Percentiles rank a stretch among this genome's conserved stretches.
These are phyloP conservation scores for Apeltes quadracus DNA, from an alignment of 2,113 vertebrate genomes.

Conservation along the genomic window DNA sequence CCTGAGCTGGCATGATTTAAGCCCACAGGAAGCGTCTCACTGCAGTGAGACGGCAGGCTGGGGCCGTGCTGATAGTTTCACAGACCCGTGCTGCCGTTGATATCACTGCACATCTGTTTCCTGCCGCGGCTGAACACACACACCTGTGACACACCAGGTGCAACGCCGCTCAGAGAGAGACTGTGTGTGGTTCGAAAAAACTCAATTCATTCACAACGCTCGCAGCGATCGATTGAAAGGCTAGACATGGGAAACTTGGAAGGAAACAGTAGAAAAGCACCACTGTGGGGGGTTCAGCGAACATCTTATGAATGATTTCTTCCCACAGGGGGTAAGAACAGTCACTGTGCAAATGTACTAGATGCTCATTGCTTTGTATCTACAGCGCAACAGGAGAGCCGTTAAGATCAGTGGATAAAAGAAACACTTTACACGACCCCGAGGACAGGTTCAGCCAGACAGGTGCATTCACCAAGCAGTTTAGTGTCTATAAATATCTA, in stretches of 20 bases:
- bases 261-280: background rate
- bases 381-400: slow-evolving; percentile 27
- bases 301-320: slow-evolving; percentile 12
- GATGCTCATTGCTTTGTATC: slow-evolving; percentile 26
- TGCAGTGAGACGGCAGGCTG: slow-evolving; percentile 69
- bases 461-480: slow-evolving; percentile 22
- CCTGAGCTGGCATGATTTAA: slow-evolving; percentile 70
- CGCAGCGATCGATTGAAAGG: background rate
- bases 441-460: slow-evolving; percentile 35
- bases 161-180: slow-evolving; percentile 1
- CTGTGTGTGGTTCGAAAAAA: background rate
- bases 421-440: slow-evolving; percentile 28
- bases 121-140: slow-evolving; percentile 59
- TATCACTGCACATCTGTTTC: slow-evolving; percentile 81
- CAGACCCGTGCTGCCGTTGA: slow-evolving; percentile 47
- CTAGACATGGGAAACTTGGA: background rate
- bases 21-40: slow-evolving; percentile 72
- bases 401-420: slow-evolving; percentile 30
- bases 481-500: slow-evolving; percentile 30
- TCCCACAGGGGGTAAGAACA: background rate
- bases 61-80: slow-evolving; percentile 73
- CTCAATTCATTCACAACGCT: background rate
- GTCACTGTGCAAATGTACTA: slow-evolving; percentile 6
- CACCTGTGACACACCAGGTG: slow-evolving; percentile 61
- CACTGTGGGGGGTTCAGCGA: background rate